Base-by-base conservation (phyloP, 2,888 invertebrate genomes). In the Cybosia mesomella region DNA sequence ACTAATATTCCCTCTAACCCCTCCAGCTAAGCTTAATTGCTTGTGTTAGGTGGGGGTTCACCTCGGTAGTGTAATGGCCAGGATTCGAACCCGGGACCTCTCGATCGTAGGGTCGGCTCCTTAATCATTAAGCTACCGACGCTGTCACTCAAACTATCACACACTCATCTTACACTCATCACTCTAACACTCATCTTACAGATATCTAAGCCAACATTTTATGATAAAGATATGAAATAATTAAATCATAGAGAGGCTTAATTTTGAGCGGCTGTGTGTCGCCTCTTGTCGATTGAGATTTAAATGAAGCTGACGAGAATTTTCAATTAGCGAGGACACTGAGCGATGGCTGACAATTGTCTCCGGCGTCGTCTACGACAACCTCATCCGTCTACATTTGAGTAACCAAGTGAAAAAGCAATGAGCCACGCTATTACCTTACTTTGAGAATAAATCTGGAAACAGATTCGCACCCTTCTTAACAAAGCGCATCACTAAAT, bases 291-390 rank as follows among this genome's bases (percentile, higher is more conserved):
- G 89, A 93, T 92, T 83, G 87, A 90, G 92, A 92, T 92, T 93
- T 89, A 93, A 94, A 94, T 92, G 92, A 89, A 89, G 89, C 91
- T 87, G 89, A 92, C 89, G 90, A 88, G 93, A 92, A 92, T 93
- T 92, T 93, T 91, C 93, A 94, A 94, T 95, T 94, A 94, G 93
- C 81, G 89, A 80, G 83, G 94, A 93, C 94, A 91, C 90, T 93
- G 94, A 94, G 91, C 89, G 93, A 94, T 94, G 85, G 87, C 85
- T 89, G 90, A 92, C 93, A 89, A 94, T 94, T 92, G 93, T 94
- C 92, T 91, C 84, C 84, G 86, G 86, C 88, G 89, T 84, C 87
- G 85, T 84, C 88, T 87, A 82, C 87, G 85, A 87, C 89, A 88
- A 87, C 86, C 90, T 90, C 93, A 94, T 94, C 90, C 88, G 89